phyloP scores from a whole-genome alignment of 1,140 invertebrate genomes.

The Zaprionus kolodkinae region DNA sequence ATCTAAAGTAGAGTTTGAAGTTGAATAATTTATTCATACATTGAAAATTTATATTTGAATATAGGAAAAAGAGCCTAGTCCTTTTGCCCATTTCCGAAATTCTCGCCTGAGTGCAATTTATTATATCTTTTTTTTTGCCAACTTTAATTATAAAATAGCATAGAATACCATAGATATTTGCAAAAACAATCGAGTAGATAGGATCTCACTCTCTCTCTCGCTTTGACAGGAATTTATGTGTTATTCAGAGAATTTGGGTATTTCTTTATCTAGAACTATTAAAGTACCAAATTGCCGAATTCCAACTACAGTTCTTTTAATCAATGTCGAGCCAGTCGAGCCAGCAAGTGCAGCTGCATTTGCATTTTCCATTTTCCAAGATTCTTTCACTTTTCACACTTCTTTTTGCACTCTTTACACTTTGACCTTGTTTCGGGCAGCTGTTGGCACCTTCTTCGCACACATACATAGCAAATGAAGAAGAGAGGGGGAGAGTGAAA shows the following conservation, averaged over 20 bases:
- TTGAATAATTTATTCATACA: no score
- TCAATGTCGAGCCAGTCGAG: conserved; percentile 38
- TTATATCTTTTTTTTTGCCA: background rate
- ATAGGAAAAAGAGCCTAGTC: background rate
- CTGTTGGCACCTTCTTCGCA: conserved; percentile 37
- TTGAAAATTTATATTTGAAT: no score
- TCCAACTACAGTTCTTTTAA: conserved; percentile 50
- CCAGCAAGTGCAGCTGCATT: conserved; percentile 59
- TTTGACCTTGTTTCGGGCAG: conserved; percentile 62
- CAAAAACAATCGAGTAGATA: background rate
- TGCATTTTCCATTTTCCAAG: conserved; percentile 55
- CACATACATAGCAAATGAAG: conserved; percentile 27
- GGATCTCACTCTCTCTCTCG: background rate
- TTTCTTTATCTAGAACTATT: conserved; percentile 28
- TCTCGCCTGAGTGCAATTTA: background rate
- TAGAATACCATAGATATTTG: conserved; percentile 2
- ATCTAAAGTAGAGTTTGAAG: no score
- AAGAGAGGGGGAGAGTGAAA: background rate
- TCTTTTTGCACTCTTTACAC: conserved; percentile 4
- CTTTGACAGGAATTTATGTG: background rate
- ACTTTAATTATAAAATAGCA: background rate
- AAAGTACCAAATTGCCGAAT: conserved; percentile 10
- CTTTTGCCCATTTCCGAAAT: no score
- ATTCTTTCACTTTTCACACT: conserved; percentile 32
- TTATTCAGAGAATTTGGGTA: background rate